phyloP scores from a whole-genome alignment of 2,797 vertebrate genomes.

The Psittacula echo region DNA sequence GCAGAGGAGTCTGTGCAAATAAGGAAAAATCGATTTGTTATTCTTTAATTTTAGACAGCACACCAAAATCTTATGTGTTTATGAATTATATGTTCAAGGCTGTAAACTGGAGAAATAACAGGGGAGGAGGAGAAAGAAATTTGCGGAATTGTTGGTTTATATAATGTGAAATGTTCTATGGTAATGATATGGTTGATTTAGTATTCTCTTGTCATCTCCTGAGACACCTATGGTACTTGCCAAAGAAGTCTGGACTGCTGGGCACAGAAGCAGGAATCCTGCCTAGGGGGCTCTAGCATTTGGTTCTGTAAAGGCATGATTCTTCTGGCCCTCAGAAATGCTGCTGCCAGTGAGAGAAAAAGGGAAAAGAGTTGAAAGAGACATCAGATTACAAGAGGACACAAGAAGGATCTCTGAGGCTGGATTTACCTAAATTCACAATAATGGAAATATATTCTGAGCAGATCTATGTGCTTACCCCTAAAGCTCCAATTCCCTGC shows the following conservation, averaged over 20 bases:
- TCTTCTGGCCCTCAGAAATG: background rate
- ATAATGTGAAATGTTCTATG: background rate
- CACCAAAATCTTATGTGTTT: background rate
- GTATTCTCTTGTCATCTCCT: background rate
- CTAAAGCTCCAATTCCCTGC: background rate
- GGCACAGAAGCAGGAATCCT: background rate
- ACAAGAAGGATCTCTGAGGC: background rate
- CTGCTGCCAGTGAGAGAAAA: background rate
- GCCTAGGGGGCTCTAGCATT: background rate
- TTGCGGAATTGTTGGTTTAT: background rate
- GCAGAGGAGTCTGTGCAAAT: background rate
- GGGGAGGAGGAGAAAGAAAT: background rate
- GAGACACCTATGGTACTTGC: background rate
- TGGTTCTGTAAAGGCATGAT: background rate
- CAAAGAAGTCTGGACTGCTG: background rate
- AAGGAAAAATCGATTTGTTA: background rate
- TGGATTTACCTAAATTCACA: background rate
- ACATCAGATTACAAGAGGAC: background rate
- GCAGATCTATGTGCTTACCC: accelerated
- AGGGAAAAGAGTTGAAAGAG: background rate
- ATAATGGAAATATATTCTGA: background rate
- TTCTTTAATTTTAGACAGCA: background rate
- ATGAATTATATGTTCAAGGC: background rate
- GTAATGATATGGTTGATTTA: background rate
- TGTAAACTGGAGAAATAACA: background rate